Evolutionary conservation across 2,113 vertebrate genomes (phyloP).

Genomic region (Ascaphus truei): DNA sequence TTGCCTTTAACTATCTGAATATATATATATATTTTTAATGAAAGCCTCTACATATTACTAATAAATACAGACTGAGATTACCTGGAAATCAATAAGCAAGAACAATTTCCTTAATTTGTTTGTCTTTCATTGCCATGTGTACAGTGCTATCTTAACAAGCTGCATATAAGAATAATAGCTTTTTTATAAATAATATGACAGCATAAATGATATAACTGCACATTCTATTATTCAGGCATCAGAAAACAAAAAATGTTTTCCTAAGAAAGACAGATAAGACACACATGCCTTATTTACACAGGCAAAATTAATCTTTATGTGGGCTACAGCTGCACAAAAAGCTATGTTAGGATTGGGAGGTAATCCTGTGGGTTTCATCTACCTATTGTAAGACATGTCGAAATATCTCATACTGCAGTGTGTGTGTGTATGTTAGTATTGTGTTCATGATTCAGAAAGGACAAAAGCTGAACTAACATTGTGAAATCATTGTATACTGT

Average conservation of each 20-base stretch:
- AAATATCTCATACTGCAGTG: background rate
- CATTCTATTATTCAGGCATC: background rate
- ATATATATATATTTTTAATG: no score
- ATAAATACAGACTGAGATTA: background rate
- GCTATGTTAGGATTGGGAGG: background rate
- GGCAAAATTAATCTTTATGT: constrained; percentile 12
- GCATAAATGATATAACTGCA: background rate
- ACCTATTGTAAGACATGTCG: background rate
- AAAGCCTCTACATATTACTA: no score
- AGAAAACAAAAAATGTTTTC: background rate
- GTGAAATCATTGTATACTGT: background rate
- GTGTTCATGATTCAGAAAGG: constrained; percentile 10
- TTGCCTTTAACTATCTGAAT: no score
- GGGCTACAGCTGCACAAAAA: constrained; percentile 1
- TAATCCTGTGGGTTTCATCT: background rate
- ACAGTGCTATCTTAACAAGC: background rate
- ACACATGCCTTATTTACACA: constrained; percentile 11
- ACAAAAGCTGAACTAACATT: constrained; percentile 3
- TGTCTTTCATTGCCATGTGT: background rate
- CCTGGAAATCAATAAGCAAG: background rate
- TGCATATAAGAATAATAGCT: background rate
- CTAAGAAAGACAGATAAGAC: constrained; percentile 16
- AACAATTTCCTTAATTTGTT: background rate
- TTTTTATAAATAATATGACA: constrained; percentile 27
- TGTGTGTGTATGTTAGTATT: background rate